phyloP scores from a whole-genome alignment of 2,113 vertebrate species.

The Cricetomys ansorgei region DNA sequence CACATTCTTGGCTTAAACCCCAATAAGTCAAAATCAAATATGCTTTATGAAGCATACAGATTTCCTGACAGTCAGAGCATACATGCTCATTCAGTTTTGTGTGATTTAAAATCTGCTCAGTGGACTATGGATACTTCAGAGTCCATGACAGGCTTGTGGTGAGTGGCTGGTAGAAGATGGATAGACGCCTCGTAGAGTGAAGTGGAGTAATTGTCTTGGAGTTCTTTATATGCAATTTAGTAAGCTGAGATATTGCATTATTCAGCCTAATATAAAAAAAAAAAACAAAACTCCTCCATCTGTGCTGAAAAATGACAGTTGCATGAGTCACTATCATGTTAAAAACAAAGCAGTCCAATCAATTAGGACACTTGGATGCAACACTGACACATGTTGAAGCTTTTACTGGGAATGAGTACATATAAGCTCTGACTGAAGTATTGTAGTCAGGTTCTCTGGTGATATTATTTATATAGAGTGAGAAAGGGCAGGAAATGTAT shows the following conservation, averaged over 20 bases:
- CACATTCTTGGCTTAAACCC: conserved; percentile 64
- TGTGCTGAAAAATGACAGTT: conserved; percentile 58
- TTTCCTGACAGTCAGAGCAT: conserved; percentile 57
- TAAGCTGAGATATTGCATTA: conserved; percentile 58
- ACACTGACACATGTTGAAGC: conserved; percentile 36
- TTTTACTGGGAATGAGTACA: conserved; percentile 63
- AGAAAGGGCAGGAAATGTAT: background rate
- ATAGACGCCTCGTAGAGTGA: background rate
- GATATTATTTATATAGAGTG: conserved; percentile 46
- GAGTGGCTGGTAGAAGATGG: background rate
- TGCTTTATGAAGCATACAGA: conserved; percentile 71
- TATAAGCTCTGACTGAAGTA: conserved; percentile 37
- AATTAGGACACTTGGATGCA: conserved; percentile 60
- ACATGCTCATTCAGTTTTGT: conserved; percentile 52
- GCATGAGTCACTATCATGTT: conserved; percentile 58
- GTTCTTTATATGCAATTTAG: background rate
- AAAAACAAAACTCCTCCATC: conserved; percentile 47
- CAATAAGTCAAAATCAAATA: conserved; percentile 75
- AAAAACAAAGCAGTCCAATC: conserved; percentile 43
- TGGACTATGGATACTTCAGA: conserved; percentile 61
- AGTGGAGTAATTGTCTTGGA: conserved; percentile 18
- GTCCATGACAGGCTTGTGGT: conserved; percentile 13
- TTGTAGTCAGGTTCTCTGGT: conserved; percentile 54
- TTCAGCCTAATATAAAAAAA: conserved; percentile 12
- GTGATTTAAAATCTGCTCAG: conserved; percentile 54